A percentile compares a stretch with the other conserved stretches of the same genome.
phyloP scores from a whole-genome alignment of 2,797 vertebrate species.

The Capromys pilorides region DNA sequence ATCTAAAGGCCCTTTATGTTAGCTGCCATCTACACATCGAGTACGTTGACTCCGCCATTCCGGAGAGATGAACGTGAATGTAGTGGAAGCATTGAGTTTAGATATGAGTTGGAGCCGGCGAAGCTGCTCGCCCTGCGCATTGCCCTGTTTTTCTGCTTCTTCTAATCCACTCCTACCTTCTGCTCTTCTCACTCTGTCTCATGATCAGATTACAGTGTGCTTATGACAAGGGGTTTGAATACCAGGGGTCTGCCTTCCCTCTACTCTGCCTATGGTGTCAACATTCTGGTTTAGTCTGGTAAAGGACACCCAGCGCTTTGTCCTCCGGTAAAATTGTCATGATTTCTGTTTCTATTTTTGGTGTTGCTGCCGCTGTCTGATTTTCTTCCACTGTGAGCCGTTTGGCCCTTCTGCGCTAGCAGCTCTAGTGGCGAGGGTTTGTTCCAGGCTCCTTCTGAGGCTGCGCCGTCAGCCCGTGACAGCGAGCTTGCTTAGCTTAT shows the following conservation, averaged over 20 bases:
- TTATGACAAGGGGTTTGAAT: constrained; percentile 26
- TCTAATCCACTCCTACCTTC: constrained; percentile 51
- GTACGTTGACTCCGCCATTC: not conserved
- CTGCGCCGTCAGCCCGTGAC: constrained; percentile 25
- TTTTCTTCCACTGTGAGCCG: constrained; percentile 56
- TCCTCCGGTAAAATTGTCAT: constrained; percentile 69
- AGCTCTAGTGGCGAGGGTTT: constrained; percentile 56
- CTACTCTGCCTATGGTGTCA: constrained; percentile 30
- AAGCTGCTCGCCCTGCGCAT: not conserved
- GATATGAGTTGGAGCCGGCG: not conserved
- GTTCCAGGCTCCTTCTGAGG: constrained; percentile 49
- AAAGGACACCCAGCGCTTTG: constrained; percentile 50
- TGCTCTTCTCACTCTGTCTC: not conserved
- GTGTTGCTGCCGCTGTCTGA: constrained; percentile 42
- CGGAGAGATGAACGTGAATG: too few species aligned
- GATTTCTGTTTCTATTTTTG: constrained; percentile 70
- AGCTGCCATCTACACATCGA: not conserved
- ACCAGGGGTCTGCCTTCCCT: not conserved
- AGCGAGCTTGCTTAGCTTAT: constrained; percentile 43
- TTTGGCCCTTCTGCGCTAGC: constrained; percentile 51
- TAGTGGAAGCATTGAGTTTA: not conserved
- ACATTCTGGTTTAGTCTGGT: constrained; percentile 40
- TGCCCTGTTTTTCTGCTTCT: not conserved
- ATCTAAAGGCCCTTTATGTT: not conserved
- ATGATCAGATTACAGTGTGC: constrained; percentile 35